Percentiles rank a stretch among this genome's conserved stretches.
Evolutionary conservation across 2,113 vertebrate genomes (phyloP).

Genomic region (Phalacrocorax brasilianus): DNA sequence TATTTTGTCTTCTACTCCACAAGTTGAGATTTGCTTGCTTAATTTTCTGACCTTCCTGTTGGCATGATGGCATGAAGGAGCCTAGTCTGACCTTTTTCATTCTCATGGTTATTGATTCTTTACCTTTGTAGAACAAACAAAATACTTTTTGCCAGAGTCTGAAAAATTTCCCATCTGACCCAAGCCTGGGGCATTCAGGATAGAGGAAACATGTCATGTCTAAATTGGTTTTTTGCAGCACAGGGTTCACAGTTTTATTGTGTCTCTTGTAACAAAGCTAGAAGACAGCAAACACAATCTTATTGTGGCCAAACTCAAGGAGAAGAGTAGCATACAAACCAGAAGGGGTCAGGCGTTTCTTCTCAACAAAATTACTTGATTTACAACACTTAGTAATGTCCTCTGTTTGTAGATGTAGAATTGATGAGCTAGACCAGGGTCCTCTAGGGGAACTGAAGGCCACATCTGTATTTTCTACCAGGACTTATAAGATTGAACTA

Average conservation of each 20-base stretch:
- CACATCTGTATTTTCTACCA: background rate
- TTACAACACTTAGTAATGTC: background rate
- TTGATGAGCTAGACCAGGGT: background rate
- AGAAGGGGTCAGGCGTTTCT: background rate
- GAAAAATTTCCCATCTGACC: background rate
- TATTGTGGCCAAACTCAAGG: background rate
- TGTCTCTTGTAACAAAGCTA: background rate
- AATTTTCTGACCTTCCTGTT: slow-evolving; percentile 18
- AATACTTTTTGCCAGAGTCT: background rate
- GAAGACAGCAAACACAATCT: background rate
- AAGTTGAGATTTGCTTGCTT: background rate
- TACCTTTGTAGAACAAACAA: slow-evolving; percentile 20
- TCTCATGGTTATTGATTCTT: slow-evolving; percentile 21
- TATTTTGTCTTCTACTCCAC: background rate
- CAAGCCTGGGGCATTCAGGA: background rate
- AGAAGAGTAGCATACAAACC: background rate
- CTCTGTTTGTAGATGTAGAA: background rate
- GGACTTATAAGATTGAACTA: background rate
- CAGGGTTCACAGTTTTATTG: background rate
- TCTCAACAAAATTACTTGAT: background rate
- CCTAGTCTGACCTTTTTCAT: background rate
- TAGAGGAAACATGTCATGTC: background rate
- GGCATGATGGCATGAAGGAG: background rate
- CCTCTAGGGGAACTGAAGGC: background rate
- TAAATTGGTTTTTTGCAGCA: background rate